Base-by-base conservation (phyloP, 1,140 invertebrate genomes). In the Ceratina australensis region DNA sequence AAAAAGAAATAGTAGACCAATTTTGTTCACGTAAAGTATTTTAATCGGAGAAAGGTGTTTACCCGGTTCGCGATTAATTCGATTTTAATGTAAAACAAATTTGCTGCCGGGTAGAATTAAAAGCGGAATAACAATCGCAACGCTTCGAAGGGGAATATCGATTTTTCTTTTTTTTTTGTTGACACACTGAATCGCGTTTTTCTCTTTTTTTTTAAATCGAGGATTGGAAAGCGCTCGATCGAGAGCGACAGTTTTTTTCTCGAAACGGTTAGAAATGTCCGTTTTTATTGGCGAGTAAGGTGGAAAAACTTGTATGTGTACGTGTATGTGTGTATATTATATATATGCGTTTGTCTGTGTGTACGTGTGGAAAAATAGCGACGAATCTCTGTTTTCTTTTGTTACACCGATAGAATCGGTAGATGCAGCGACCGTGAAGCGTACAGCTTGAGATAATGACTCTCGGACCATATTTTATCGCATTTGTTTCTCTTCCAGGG, bases 171-270 rank as follows among this genome's bases (percentile, higher is more conserved):
- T 56, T 67, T 56, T 15, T 28, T 20, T 15, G 0, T 67, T 28
- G 28, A 0, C 52, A 24, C 50, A 22, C 24, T 50, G 20, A 13
- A 49, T 60, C 18, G 20, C 22, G 16, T 47, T 52, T 16, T 0
- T 72, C 57, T 64, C 1, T 42, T 63, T 3, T 10, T 8, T 22
- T 26, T 18, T 16, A 49, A 10, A 47, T 47, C 33, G 28, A 57
- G n/a, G 16, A 61, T 71, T 61, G 57, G 57, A 71, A 75, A 75
- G 64, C 73, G 64, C 57, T 67, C 42, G 64, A 68, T 28, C 64
- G 64, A 75, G 52, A 75, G 73, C 50, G 52, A 67, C 64, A 47
- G n/a, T 47, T 28, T 52, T n/a, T 63, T 20, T 18, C 18, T 69
- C 42, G 74, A 52, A 22, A 18, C 52, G 33, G 59, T 56, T 20